Conservation (phyloP, 2,888 invertebrate genomes). For the Rhingia campestris region DNA sequence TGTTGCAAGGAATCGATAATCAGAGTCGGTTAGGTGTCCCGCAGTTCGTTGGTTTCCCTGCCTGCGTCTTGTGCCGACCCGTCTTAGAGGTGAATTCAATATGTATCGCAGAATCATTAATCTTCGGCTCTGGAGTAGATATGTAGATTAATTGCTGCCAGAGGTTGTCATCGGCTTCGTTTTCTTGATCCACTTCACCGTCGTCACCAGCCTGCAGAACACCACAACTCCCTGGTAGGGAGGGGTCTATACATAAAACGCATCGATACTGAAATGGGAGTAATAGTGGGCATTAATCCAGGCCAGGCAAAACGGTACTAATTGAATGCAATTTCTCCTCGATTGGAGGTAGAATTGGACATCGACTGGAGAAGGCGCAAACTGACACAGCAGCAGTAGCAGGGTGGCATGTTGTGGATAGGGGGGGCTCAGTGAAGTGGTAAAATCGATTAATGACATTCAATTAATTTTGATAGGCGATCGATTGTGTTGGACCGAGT, state of each 20-base stretch:
- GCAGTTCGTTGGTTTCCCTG: constrained; percentile 1
- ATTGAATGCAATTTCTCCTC: constrained; percentile 61
- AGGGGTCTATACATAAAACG: constrained; percentile 38
- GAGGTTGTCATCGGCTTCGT: constrained; percentile 57
- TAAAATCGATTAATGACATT: constrained; percentile 68
- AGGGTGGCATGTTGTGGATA: constrained; percentile 43
- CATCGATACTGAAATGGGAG: constrained; percentile 65
- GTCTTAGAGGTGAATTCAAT: constrained; percentile 57
- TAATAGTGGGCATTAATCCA: constrained; percentile 69
- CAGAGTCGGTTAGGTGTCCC: background rate
- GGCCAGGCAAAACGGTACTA: constrained; percentile 59
- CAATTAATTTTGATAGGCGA: constrained; percentile 59
- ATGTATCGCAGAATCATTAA: constrained; percentile 64
- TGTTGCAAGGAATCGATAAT: constrained; percentile 45
- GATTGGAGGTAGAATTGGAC: constrained; percentile 25
- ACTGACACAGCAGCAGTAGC: background rate
- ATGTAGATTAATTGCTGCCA: constrained; percentile 72
- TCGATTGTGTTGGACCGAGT: constrained; percentile 43
- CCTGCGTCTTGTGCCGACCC: background rate
- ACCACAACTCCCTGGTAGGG: background rate
- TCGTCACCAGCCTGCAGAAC: background rate
- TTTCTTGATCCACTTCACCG: background rate
- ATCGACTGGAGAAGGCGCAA: constrained; percentile 9
- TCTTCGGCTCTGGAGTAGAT: constrained; percentile 51
- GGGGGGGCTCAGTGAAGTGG: constrained; percentile 50